Base-by-base conservation (phyloP, 2,888 invertebrate species). In the Xestia rhomboidea region DNA sequence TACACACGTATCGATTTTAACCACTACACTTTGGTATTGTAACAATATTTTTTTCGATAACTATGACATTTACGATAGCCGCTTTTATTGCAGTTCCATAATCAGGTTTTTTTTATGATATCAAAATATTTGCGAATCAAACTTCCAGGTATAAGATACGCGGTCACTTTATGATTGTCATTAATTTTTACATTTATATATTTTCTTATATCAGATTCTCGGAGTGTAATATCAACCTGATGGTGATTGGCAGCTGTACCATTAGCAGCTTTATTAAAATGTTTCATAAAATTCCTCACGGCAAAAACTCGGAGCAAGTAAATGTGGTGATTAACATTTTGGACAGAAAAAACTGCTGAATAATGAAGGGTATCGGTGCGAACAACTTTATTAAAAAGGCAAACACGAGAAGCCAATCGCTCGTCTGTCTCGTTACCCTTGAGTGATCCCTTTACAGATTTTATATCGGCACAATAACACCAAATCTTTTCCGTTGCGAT, bases 361-460 rank as follows among this genome's bases (percentile, higher is more conserved):
- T 94, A 95, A 95, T 93, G 91, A 94, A 93, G 91, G 92, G 93
- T 93, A 92, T 94, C 92, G 91, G 93, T 92, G 93, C 91, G 92
- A 94, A 94, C 94, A 93, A 93, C 94, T 94, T 93, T 93, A 95
- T 95, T 93, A 90, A 94, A 93, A 95, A 94, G 93, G 94, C 89
- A 92, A 94, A 93, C 91, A 92, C 90, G 88, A 91, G 92, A 89
- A 92, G 90, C 90, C 89, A 90, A 91, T 90, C 91, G 92, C 89
- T 92, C 89, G 77, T 83, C 77, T 90, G 89, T 89, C 91, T 91
- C 87, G 93, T 92, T 93, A 92, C 91, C 94, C 94, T 95, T 95
- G 93, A 90, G 73, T 82, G 84, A 86, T 81, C 89, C 91, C 90
- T 92, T 89, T 88, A 90, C 87, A 91, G 91, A 90, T 89, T 90